A percentile compares a stretch with the other conserved stretches of the same genome.
Conservation (phyloP, 2,113 vertebrate species). For the Rallus limicola region DNA sequence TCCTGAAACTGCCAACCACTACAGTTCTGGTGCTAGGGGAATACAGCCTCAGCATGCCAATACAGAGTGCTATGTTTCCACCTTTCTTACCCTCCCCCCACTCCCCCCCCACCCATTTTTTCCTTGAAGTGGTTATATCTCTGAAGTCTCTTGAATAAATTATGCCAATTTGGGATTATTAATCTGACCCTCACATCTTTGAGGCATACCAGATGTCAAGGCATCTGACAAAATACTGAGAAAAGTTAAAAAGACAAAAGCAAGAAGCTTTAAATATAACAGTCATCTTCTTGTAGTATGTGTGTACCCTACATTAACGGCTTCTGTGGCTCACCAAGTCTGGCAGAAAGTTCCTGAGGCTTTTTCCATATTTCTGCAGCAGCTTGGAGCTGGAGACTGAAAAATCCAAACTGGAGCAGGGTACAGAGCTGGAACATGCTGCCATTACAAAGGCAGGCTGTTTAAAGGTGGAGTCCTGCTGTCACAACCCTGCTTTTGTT, state of each 20-base stretch:
- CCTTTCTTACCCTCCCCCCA: not conserved
- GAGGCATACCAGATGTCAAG: no score
- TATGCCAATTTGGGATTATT: not conserved
- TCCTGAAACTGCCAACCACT: not conserved
- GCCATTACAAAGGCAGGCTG: not conserved
- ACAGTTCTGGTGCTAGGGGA: not conserved
- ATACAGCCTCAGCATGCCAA: rapidly evolving
- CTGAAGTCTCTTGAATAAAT: not conserved
- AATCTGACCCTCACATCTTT: no score
- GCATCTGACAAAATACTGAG: no score
- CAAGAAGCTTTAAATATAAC: no score
- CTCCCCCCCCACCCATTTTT: not conserved
- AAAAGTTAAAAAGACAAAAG: no score
- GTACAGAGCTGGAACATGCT: not conserved
- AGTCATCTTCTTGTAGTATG: no score
- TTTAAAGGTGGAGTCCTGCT: not conserved
- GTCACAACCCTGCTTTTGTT: not conserved
- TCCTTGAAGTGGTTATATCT: not conserved
- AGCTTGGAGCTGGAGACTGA: no score
- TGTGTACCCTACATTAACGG: no score
- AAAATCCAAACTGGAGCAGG: not conserved
- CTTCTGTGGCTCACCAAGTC: no score
- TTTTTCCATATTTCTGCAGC: no score
- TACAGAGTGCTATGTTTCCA: not conserved
- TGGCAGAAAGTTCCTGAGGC: no score